A percentile compares a stretch with the other conserved stretches of the same genome.
phyloP scores from a whole-genome alignment of 2,113 vertebrate species.

The Oceanites oceanicus region DNA sequence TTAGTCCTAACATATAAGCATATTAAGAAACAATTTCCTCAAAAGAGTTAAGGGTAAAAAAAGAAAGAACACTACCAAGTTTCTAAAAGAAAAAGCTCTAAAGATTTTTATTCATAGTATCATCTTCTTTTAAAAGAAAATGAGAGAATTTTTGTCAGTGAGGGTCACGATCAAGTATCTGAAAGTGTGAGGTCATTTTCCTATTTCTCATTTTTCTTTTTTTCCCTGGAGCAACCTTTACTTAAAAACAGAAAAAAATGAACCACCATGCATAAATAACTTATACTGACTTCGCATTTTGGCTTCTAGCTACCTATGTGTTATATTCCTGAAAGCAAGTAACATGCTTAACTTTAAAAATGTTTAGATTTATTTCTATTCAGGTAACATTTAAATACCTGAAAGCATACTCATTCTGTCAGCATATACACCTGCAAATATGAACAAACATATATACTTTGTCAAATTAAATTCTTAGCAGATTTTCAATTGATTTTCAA shows the following conservation, averaged over 20 bases:
- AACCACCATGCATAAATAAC: background rate
- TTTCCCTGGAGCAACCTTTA: background rate
- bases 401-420: background rate
- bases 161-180: background rate
- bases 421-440: background rate
- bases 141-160: background rate
- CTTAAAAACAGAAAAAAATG: background rate
- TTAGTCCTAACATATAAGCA: background rate
- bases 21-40: background rate
- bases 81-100: background rate
- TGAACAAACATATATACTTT: background rate
- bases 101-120: background rate
- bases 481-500: background rate
- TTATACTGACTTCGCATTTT: background rate
- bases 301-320: background rate
- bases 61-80: background rate
- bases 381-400: background rate
- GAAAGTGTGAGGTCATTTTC: background rate
- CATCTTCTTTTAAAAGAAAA: background rate
- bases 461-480: background rate
- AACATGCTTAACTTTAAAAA: background rate
- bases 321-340: background rate
- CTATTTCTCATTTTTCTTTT: background rate
- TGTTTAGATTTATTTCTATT: background rate
- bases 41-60: background rate